Percentiles rank a stretch among this genome's conserved stretches.
Conservation (phyloP, 2,888 invertebrate species). For the Melieria omissa region DNA sequence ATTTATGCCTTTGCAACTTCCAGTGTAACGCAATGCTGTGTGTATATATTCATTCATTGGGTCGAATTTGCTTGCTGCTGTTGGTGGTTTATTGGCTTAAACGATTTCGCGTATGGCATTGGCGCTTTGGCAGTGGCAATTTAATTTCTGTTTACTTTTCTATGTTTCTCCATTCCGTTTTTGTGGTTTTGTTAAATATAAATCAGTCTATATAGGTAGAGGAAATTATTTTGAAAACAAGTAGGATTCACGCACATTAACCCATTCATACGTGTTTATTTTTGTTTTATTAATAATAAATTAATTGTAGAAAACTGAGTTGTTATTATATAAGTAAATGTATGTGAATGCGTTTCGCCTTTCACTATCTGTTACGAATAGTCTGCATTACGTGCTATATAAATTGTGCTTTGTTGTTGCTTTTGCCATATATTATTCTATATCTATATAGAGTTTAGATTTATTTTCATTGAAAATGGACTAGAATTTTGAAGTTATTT, state of each 20-base stretch:
- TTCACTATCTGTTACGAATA: conserved; percentile 13
- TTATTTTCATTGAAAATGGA: conserved; percentile 46
- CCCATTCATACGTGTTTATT: conserved; percentile 39
- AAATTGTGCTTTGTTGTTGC: conserved; percentile 41
- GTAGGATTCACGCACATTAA: conserved; percentile 42
- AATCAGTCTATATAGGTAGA: conserved; percentile 60
- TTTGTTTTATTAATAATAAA: conserved; percentile 12
- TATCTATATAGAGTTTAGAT: neutral
- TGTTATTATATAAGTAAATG: conserved; percentile 3
- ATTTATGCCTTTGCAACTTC: conserved; percentile 41
- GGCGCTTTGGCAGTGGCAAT: conserved; percentile 51
- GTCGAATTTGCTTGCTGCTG: conserved; percentile 19
- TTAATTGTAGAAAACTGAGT: neutral
- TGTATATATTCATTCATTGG: conserved; percentile 35
- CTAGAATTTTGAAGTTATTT: conserved; percentile 40
- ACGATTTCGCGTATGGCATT: conserved; percentile 46
- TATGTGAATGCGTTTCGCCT: conserved; percentile 18
- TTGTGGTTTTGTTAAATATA: conserved; percentile 38
- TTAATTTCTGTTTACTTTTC: conserved; percentile 36
- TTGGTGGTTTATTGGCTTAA: conserved; percentile 41
- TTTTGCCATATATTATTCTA: conserved; percentile 30
- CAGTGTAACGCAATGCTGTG: neutral
- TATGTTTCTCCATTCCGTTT: conserved; percentile 30
- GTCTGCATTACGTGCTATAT: conserved; percentile 36
- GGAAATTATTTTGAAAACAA: conserved; percentile 33